phyloP scores from a whole-genome alignment of 2,113 vertebrate species.

The Forbesichthys papilliferus region DNA sequence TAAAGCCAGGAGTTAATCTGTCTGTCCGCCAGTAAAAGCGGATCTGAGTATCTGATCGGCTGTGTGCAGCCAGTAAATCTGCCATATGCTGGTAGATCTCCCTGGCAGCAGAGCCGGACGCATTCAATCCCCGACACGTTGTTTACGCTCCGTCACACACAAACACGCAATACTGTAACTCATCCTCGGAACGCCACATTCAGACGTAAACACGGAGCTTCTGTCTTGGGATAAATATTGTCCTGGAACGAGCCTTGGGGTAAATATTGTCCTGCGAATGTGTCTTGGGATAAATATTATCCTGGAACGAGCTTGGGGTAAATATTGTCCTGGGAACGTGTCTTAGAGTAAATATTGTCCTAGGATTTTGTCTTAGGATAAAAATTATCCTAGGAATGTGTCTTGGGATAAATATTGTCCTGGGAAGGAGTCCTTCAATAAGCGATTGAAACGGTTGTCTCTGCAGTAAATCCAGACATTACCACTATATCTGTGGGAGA shows the following conservation, averaged over 20 bases:
- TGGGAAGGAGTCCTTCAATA: no score
- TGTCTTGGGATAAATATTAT: conserved; percentile 38
- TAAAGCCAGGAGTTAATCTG: neutral
- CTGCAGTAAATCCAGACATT: conserved; percentile 75
- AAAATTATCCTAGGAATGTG: no score
- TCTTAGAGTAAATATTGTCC: no score
- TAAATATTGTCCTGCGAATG: conserved; percentile 55
- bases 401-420: no score
- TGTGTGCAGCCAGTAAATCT: conserved; percentile 5
- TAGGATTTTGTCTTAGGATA: no score
- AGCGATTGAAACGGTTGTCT: conserved; percentile 30
- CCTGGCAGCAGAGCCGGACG: conserved; percentile 13
- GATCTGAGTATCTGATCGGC: neutral
- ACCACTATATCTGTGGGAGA: conserved; percentile 52
- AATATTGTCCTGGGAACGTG: no score
- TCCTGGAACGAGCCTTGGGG: no score
- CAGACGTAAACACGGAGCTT: no score
- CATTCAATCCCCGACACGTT: conserved; percentile 21
- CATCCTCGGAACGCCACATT: neutral
- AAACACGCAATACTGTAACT: conserved; percentile 13
- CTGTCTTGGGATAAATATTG: conserved; percentile 30
- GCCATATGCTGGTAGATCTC: neutral
- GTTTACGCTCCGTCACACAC: conserved; percentile 15
- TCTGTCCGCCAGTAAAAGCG: neutral
- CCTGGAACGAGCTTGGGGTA: no score